These are phyloP conservation scores for Leucoptera coffeella DNA, from an alignment of 2,888 invertebrate species.

Conservation along the genomic window DNA sequence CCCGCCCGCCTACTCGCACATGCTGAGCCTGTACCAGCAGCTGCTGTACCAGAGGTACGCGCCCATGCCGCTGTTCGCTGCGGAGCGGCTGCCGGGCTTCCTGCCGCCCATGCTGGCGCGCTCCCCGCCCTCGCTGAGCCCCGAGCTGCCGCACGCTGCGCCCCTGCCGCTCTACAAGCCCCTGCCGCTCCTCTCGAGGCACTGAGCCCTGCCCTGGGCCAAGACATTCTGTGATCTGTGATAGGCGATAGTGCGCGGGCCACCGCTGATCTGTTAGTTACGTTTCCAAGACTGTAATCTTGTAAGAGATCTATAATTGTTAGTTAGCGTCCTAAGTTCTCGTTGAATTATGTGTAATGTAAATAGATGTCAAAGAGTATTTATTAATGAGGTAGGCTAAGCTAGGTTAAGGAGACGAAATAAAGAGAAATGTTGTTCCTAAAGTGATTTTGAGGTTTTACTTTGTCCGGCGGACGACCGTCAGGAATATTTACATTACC, in stretches of 20 bases:
- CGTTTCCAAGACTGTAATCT: no score
- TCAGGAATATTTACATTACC: no score
- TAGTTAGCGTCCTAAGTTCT: no score
- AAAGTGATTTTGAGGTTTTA: no score
- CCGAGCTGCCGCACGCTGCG: conserved; percentile 34
- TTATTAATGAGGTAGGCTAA: no score
- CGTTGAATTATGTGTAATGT: no score
- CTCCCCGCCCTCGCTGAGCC: conserved; percentile 33
- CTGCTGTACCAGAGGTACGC: conserved; percentile 64
- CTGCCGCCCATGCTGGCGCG: conserved; percentile 29
- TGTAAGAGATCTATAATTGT: no score
- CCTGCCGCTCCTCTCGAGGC: conserved; percentile 50
- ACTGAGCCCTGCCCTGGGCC: conserved; percentile 15
- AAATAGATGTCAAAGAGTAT: no score
- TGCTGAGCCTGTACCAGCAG: conserved; percentile 54
- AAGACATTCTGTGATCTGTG: conserved; percentile 3
- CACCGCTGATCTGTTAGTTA: no score
- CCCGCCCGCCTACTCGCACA: conserved; percentile 49
- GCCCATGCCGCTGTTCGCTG: conserved; percentile 52
- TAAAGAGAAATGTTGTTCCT: no score
- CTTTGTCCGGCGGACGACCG: no score
- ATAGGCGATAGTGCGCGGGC: not conserved
- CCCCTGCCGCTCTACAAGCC: conserved; percentile 49
- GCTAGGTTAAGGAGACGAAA: no score
- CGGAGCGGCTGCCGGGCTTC: conserved; percentile 27